phyloP scores from a whole-genome alignment of 1,140 invertebrate genomes.

The Paraescarpia echinospica region DNA sequence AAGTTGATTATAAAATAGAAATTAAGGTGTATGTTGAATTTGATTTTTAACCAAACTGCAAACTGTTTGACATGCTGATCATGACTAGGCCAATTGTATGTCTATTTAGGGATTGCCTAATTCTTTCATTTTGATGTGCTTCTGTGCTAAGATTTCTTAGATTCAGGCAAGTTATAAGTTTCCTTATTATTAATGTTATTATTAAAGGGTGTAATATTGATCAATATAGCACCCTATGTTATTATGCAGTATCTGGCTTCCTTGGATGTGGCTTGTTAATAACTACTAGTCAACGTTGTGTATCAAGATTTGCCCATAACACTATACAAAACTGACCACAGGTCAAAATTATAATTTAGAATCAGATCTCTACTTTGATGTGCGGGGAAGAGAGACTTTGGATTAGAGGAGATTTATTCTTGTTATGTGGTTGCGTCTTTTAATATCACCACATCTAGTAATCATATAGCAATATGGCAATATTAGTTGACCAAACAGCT shows the following conservation, averaged over 20 bases:
- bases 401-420: neutral
- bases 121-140: too few relatives aligned
- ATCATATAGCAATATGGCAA: neutral
- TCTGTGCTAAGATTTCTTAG: too few relatives aligned
- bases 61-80: too few relatives aligned
- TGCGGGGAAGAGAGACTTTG: neutral
- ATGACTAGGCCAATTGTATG: too few relatives aligned
- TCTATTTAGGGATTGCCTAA: too few relatives aligned
- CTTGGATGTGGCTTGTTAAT: neutral
- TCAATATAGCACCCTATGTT: too few relatives aligned
- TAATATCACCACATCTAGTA: neutral
- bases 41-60: too few relatives aligned
- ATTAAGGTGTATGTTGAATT: too few relatives aligned
- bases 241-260: neutral
- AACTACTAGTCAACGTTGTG: neutral
- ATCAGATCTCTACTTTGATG: neutral
- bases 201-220: too few relatives aligned
- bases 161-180: too few relatives aligned
- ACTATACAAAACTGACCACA: neutral
- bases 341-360: neutral
- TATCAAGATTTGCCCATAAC: neutral
- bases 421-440: neutral
- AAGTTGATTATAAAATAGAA: too few relatives aligned
- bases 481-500: neutral
- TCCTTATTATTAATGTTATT: too few relatives aligned